A percentile compares a stretch with the other conserved stretches of the same genome.
Conservation (phyloP, 2,113 vertebrate species). For the Polypterus senegalus region DNA sequence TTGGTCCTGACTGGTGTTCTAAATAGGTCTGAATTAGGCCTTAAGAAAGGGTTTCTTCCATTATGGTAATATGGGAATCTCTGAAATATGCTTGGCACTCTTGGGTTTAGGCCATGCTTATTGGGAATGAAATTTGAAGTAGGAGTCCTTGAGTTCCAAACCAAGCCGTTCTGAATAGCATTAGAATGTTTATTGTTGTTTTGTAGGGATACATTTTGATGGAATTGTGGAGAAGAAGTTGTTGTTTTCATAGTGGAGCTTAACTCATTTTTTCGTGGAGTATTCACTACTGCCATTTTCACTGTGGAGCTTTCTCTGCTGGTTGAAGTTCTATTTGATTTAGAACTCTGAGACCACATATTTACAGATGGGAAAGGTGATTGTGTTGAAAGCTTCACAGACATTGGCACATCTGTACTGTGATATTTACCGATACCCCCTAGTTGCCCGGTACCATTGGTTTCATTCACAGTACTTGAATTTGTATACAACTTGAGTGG, state of each 20-base stretch:
- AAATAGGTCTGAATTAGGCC: conserved; percentile 23
- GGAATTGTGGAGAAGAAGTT: conserved; percentile 10
- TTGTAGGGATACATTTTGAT: conserved; percentile 9
- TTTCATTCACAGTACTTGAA: too few relatives aligned
- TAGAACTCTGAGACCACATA: too few relatives aligned
- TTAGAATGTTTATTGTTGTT: conserved; percentile 3
- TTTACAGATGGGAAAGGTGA: too few relatives aligned
- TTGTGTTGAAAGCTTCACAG: too few relatives aligned
- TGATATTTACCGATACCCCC: too few relatives aligned
- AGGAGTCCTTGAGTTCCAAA: conserved; percentile 30
- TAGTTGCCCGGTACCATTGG: too few relatives aligned
- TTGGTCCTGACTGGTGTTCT: conserved; percentile 18
- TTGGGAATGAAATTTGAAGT: conserved; percentile 52
- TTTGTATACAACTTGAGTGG: too few relatives aligned
- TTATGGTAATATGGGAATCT: conserved; percentile 24
- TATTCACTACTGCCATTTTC: too few relatives aligned
- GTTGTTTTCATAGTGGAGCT: neutral
- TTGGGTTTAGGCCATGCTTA: conserved; percentile 24
- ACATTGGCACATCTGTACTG: too few relatives aligned
- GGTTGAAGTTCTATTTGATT: too few relatives aligned
- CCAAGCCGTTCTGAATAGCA: conserved; percentile 18
- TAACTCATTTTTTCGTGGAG: too few relatives aligned
- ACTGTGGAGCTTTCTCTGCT: too few relatives aligned
- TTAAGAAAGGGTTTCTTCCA: conserved; percentile 26
- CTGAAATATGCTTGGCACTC: conserved; percentile 17